Conservation (phyloP, 2,888 invertebrate genomes). For the Phrixothrix hirtus region DNA sequence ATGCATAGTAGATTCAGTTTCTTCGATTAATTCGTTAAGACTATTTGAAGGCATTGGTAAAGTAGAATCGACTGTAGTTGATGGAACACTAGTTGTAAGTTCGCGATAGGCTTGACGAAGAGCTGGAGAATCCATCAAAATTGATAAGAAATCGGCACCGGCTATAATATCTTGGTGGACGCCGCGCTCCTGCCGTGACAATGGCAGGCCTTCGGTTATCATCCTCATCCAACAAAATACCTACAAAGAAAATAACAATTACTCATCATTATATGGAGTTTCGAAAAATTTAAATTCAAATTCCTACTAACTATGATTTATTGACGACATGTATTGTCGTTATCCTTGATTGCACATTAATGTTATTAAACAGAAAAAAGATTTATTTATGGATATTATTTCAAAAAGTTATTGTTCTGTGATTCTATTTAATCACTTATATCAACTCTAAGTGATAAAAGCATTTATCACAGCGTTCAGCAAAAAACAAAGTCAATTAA, state of each 20-base stretch:
- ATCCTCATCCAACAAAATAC: constrained; percentile 46
- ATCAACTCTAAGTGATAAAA: too few relatives aligned
- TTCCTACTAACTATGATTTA: background rate
- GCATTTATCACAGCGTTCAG: too few relatives aligned
- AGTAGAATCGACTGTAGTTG: constrained; percentile 24
- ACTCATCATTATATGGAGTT: too few relatives aligned
- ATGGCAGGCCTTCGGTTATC: constrained; percentile 53
- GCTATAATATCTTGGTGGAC: constrained; percentile 55
- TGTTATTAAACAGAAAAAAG: too few relatives aligned
- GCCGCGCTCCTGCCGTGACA: constrained; percentile 50
- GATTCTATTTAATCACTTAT: too few relatives aligned
- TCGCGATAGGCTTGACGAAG: constrained; percentile 34
- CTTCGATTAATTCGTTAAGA: constrained; percentile 17
- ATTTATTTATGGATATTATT: too few relatives aligned
- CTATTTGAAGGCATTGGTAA: constrained; percentile 17
- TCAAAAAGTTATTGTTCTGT: too few relatives aligned
- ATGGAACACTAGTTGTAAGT: constrained; percentile 28
- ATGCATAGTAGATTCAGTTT: constrained; percentile 10
- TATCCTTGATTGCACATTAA: background rate
- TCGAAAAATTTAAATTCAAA: too few relatives aligned
- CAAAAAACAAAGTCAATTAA: too few relatives aligned
- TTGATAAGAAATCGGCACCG: constrained; percentile 57
- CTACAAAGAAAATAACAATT: constrained; percentile 42
- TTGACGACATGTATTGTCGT: background rate
- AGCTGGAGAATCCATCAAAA: constrained; percentile 51